Evolutionary conservation across 2,797 vertebrate species (phyloP).

Genomic region (Champsocephalus esox): DNA sequence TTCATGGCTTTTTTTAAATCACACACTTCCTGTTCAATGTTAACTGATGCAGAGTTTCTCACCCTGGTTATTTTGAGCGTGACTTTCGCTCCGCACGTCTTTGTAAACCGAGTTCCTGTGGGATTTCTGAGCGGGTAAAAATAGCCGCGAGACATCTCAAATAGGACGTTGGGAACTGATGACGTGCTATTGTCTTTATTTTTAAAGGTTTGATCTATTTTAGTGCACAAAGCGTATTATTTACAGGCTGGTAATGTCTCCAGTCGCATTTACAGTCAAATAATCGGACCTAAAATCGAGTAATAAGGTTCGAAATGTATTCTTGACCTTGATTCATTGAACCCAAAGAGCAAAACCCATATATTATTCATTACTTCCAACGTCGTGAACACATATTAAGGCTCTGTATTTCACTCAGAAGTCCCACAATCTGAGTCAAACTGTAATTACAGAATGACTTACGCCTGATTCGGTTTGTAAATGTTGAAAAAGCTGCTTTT

Average conservation of each 20-base stretch:
- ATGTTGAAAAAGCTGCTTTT: too few species aligned
- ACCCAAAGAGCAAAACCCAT: too few species aligned
- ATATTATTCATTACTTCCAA: too few species aligned
- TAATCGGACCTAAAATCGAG: neutral
- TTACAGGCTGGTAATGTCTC: neutral
- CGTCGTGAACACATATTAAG: too few species aligned
- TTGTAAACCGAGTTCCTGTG: neutral
- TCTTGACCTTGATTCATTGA: too few species aligned
- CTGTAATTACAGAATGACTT: too few species aligned
- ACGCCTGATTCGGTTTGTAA: too few species aligned
- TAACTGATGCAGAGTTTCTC: constrained; percentile 28
- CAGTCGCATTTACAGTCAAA: neutral
- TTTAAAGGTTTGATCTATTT: constrained; percentile 1
- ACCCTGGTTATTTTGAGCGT: constrained; percentile 20
- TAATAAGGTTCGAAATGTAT: neutral
- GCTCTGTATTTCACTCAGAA: too few species aligned
- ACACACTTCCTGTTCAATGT: neutral
- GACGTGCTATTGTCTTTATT: neutral
- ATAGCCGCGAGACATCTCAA: constrained; percentile 9
- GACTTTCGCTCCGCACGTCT: neutral
- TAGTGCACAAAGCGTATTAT: neutral
- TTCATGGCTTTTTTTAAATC: constrained; percentile 28
- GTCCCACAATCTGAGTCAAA: too few species aligned
- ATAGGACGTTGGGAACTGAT: neutral
- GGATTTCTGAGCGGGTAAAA: neutral